Base-by-base conservation (phyloP, 2,888 invertebrate genomes). In the Ommatoiulus sabulosus region DNA sequence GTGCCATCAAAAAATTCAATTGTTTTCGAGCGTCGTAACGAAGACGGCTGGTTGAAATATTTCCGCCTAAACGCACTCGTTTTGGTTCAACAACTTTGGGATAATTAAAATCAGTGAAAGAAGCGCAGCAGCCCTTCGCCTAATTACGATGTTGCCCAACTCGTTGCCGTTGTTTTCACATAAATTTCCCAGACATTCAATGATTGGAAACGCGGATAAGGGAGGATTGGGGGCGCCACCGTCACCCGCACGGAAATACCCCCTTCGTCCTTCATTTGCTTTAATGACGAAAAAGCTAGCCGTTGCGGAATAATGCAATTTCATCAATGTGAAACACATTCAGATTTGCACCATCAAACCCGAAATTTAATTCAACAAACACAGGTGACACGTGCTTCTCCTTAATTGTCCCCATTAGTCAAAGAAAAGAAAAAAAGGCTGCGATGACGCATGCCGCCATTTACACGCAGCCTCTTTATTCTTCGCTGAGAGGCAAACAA, bases 101-200 rank as follows among this genome's bases (percentile, higher is more conserved):
- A 72, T 72, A 72, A 72, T 72, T 72, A 72, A 72, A 72, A 72
- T 72, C 72, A 72, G 72, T 7, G 72, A 72, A 72, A 72, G 72
- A 72, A 72, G 20, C 20, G 7, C 20, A 20, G 20, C n/a, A 72
- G 63, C 72, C 20, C 24, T 72, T 72, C 20, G 72, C 72, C 72
- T 72, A 72, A 72, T 72, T 72, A 72, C 72, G 20, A 72, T 72
- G 72, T 72, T 72, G 72, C 72, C 72, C 72, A 72, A 72, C 72
- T 72, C 72, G 72, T 72, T 72, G 20, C 20, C 20, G 20, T 72
- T 72, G 72, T 72, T 72, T 72, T 72, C 72, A 7, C 72, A 72
- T 72, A 72, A 72, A 72, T 72, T 72, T 72, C 72, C n/a, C 72
- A 72, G 72, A 20, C 72, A 72, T 72, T 72, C 72, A 72, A 72